These are phyloP conservation scores for Regulus satrapa DNA, from an alignment of 2,113 vertebrate genomes.

Conservation along the genomic window DNA sequence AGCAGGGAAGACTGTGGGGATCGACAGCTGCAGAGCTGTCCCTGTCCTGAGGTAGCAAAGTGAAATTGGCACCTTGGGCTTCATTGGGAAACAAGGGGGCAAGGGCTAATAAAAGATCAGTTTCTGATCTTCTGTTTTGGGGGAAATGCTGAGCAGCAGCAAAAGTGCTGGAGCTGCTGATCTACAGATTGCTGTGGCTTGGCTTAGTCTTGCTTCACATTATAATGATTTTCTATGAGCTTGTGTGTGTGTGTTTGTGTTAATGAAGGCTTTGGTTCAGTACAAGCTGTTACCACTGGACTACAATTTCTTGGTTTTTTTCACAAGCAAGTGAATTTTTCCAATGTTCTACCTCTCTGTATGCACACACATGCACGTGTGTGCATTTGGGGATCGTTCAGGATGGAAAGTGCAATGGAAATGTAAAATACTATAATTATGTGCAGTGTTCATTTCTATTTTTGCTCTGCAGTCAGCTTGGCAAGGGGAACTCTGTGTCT, in stretches of 20 bases:
- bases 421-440: conserved; percentile 59
- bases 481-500: conserved; percentile 51
- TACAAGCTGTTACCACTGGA: conserved; percentile 41
- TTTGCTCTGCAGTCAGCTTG: conserved; percentile 50
- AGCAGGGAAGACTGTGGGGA: not conserved
- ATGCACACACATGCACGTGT: not conserved
- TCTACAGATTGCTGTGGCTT: conserved; percentile 33
- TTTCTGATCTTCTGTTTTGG: conserved; percentile 40
- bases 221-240: conserved; percentile 28
- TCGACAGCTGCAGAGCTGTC: not conserved
- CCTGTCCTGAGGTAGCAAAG: not conserved
- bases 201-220: conserved; percentile 32
- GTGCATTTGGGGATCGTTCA: not conserved
- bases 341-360: not conserved
- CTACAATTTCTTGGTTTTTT: not conserved
- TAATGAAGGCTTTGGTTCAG: conserved; percentile 44
- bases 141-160: not conserved
- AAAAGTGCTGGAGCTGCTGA: conserved; percentile 5
- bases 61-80: conserved; percentile 22
- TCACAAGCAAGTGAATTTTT: conserved; percentile 35
- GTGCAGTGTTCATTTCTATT: conserved; percentile 36
- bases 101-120: conserved; percentile 27
- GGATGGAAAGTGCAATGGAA: conserved; percentile 42
- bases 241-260: not conserved
- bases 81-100: not conserved